A percentile compares a stretch with the other conserved stretches of the same genome.
Evolutionary conservation across 2,797 vertebrate genomes (phyloP).

Genomic region (Arctocebus calabarensis): DNA sequence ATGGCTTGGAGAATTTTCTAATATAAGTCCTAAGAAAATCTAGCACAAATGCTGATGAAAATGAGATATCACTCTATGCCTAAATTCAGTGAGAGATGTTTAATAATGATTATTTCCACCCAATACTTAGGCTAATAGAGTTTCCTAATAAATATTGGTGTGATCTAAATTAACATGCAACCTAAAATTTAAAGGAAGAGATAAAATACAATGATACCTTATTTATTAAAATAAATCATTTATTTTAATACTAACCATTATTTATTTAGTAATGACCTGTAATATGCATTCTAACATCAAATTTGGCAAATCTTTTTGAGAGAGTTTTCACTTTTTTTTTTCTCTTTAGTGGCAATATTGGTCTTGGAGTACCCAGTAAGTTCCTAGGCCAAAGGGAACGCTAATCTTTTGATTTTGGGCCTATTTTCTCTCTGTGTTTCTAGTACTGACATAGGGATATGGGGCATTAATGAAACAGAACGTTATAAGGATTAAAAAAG

Average conservation of each 20-base stretch:
- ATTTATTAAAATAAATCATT: background rate
- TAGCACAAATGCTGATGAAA: background rate
- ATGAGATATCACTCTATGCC: background rate
- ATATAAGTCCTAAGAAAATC: background rate
- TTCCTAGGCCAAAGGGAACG: slow-evolving; percentile 46
- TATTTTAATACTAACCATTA: no score
- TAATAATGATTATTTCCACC: slow-evolving; percentile 41
- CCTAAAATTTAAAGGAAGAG: slow-evolving; percentile 41
- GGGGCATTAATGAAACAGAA: background rate
- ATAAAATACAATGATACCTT: background rate
- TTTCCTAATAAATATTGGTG: slow-evolving; percentile 19
- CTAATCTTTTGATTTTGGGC: background rate
- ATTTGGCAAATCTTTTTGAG: slow-evolving; percentile 33
- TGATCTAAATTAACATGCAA: slow-evolving; percentile 33
- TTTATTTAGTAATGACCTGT: background rate
- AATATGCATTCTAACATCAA: slow-evolving; percentile 12
- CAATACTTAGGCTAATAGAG: background rate
- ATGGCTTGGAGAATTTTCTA: slow-evolving; percentile 20
- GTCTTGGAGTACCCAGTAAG: background rate
- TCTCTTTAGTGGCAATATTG: slow-evolving; percentile 12
- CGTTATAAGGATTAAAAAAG: background rate
- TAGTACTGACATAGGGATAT: background rate
- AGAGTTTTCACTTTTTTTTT: background rate
- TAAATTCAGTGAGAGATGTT: slow-evolving; percentile 45
- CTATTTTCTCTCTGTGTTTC: background rate